These are phyloP conservation scores for Notodonta ziczac DNA, from an alignment of 2,888 invertebrate genomes.

Conservation along the genomic window DNA sequence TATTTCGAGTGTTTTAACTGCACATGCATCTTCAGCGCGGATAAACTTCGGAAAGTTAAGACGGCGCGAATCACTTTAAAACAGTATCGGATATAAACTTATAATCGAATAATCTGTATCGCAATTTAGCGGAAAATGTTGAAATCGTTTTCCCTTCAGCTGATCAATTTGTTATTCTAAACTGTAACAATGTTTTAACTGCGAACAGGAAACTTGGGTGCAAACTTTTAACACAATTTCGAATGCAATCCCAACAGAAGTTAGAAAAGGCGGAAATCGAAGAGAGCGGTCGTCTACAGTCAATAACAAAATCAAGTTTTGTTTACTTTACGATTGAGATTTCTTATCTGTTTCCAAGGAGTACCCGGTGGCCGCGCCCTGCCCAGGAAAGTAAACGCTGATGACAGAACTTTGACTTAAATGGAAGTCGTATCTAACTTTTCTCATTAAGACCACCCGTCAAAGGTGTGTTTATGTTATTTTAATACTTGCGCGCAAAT, in stretches of 20 bases:
- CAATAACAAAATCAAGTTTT: conserved; percentile 71
- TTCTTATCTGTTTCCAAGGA: conserved; percentile 61
- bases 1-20: not conserved
- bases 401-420: conserved; percentile 81
- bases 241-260: conserved; percentile 66
- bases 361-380: conserved; percentile 50
- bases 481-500: conserved; percentile 74
- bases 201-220: conserved; percentile 56
- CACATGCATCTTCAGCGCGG: conserved; percentile 15
- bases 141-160: conserved; percentile 39
- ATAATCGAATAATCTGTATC: conserved; percentile 26
- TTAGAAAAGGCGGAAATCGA: conserved; percentile 63
- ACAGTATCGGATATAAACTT: conserved; percentile 15
- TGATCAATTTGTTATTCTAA: conserved; percentile 58
- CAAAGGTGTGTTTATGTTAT: conserved; percentile 82
- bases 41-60: conserved; percentile 27
- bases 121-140: conserved; percentile 18
- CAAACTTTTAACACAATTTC: conserved; percentile 74
- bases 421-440: conserved; percentile 81
- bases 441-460: conserved; percentile 82
- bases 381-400: conserved; percentile 71
- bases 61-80: conserved; percentile 21
- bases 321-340: conserved; percentile 68
- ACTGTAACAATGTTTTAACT: conserved; percentile 60
- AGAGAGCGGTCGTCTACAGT: conserved; percentile 51